These are phyloP conservation scores for Gallirallus australis DNA, from an alignment of 2,797 vertebrate species.

Conservation along the genomic window DNA sequence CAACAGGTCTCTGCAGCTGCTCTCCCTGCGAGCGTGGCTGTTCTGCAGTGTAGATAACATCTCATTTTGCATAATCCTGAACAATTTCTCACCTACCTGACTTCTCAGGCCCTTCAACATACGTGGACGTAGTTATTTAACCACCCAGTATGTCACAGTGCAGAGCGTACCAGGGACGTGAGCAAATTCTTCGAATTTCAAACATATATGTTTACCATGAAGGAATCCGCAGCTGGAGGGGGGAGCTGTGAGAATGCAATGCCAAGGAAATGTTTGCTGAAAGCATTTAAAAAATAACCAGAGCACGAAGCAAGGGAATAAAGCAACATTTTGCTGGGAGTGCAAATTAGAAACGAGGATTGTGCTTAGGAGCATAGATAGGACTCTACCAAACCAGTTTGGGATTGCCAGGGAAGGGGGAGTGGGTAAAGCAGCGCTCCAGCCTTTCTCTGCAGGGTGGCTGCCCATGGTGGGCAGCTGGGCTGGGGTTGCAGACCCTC, in stretches of 20 bases:
- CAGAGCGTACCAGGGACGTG: neutral
- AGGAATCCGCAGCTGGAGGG: slow-evolving; percentile 3
- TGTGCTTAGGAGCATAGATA: neutral
- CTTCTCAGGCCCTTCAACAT: neutral
- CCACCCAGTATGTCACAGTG: neutral
- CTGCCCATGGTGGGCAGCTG: neutral
- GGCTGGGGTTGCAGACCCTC: neutral
- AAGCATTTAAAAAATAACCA: neutral
- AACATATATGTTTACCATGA: slow-evolving; percentile 24
- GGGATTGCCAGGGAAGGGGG: neutral
- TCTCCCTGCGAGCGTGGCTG: rapidly evolving
- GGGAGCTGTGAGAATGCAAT: neutral
- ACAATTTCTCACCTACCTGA: neutral
- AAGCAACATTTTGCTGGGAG: neutral
- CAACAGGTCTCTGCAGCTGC: neutral
- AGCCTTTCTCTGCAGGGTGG: neutral
- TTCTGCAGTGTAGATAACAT: neutral
- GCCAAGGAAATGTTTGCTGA: neutral
- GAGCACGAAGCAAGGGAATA: neutral
- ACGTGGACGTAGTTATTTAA: neutral
- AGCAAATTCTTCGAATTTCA: slow-evolving; percentile 53
- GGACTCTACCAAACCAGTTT: neutral
- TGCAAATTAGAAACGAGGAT: neutral
- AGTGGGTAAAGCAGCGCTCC: neutral
- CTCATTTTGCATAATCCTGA: neutral